These are phyloP conservation scores for Drosophila parabipectinata DNA, from an alignment of 1,140 invertebrate species.

Conservation along the genomic window DNA sequence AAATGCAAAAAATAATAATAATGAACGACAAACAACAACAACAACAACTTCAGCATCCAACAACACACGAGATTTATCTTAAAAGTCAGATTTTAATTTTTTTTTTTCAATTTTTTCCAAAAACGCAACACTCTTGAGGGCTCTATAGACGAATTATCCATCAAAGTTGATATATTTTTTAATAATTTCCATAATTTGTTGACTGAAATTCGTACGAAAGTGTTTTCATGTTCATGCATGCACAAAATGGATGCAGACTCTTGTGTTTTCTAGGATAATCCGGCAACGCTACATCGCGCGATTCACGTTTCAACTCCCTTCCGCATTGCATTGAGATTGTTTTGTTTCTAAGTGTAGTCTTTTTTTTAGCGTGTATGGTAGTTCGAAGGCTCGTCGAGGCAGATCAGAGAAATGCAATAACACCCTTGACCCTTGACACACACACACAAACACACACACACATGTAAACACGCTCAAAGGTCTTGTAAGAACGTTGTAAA, in stretches of 20 bases:
- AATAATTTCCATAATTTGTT: too few relatives aligned
- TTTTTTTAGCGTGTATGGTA: conserved; percentile 28
- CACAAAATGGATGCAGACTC: too few relatives aligned
- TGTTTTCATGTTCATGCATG: too few relatives aligned
- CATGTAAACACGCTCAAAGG: conserved; percentile 63
- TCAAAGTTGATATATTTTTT: neutral
- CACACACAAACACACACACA: conserved; percentile 37
- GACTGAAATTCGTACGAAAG: too few relatives aligned
- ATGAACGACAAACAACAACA: conserved; percentile 51
- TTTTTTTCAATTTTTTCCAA: neutral
- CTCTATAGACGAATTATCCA: too few relatives aligned
- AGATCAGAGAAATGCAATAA: conserved; percentile 26
- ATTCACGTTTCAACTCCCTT: neutral
- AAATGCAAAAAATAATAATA: conserved; percentile 18
- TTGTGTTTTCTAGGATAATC: neutral
- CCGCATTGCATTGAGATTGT: conserved; percentile 30
- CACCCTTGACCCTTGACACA: conserved; percentile 14
- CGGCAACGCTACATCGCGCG: too few relatives aligned
- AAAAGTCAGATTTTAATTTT: neutral
- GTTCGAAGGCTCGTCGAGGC: conserved; percentile 10
- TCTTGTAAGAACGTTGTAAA: conserved; percentile 51
- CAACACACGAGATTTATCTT: conserved; percentile 31
- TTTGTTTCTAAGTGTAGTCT: conserved; percentile 23
- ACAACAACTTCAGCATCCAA: conserved; percentile 33
- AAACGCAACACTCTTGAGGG: neutral